These are phyloP conservation scores for Eurypyga helias DNA, from an alignment of 2,113 vertebrate genomes.

Conservation along the genomic window DNA sequence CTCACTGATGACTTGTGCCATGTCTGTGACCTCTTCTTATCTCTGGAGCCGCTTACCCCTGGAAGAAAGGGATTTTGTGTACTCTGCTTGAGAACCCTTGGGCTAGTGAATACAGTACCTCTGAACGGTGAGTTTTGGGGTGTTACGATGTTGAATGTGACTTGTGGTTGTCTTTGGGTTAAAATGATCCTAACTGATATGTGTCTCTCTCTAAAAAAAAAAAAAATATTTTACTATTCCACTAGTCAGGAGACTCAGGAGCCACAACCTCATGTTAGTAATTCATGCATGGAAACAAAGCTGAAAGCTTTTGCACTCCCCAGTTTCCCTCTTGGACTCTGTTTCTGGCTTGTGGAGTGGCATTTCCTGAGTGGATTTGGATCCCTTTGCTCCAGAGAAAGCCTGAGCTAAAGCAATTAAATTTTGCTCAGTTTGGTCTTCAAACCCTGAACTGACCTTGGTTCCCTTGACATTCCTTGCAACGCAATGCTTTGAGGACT, in stretches of 20 bases:
- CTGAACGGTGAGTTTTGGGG: background rate
- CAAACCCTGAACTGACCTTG: background rate
- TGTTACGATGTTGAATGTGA: background rate
- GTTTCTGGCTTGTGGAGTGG: background rate
- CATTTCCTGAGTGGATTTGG: background rate
- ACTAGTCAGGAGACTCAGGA: background rate
- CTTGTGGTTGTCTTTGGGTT: background rate
- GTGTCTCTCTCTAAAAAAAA: no score
- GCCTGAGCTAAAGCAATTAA: background rate
- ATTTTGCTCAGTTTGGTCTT: background rate
- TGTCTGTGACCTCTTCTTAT: background rate
- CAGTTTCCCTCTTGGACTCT: background rate
- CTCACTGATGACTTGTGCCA: background rate
- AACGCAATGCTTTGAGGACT: background rate
- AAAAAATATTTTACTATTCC: background rate
- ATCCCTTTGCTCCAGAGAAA: background rate
- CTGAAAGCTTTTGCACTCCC: background rate
- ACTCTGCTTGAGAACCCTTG: background rate
- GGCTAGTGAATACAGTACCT: background rate
- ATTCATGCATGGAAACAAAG: background rate
- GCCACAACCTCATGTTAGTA: background rate
- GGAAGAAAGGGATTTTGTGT: background rate
- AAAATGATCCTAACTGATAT: background rate
- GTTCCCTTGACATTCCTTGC: background rate
- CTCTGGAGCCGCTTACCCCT: background rate